A percentile compares a stretch with the other conserved stretches of the same genome.
Evolutionary conservation across 2,888 invertebrate genomes (phyloP).

Genomic region (Hydrotaea cyrtoneurina): DNA sequence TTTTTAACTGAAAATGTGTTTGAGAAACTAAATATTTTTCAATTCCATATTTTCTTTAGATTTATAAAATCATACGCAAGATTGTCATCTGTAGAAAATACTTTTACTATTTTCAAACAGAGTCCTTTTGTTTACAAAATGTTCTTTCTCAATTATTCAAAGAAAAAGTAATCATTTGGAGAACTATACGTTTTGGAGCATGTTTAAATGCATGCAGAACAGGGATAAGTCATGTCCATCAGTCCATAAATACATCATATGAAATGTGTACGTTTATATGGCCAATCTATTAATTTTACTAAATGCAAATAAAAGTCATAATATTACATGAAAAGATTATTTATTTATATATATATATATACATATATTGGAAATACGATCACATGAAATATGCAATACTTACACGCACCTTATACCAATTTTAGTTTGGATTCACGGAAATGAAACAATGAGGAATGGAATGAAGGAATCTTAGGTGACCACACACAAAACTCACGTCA

Average conservation of each 20-base stretch:
- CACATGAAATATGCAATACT: background rate
- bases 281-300: background rate
- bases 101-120: too few species aligned
- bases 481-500: background rate
- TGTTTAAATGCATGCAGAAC: too few species aligned
- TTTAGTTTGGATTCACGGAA: constrained; percentile 52
- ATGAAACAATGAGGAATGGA: background rate
- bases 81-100: too few species aligned
- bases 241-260: too few species aligned
- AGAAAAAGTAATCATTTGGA: too few species aligned
- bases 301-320: background rate
- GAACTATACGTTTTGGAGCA: too few species aligned
- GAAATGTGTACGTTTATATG: background rate
- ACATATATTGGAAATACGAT: background rate
- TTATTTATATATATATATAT: background rate
- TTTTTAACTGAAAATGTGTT: too few species aligned
- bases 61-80: too few species aligned
- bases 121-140: too few species aligned
- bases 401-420: constrained; percentile 37
- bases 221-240: background rate
- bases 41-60: too few species aligned
- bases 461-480: background rate
- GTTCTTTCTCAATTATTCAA: too few species aligned
- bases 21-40: too few species aligned
- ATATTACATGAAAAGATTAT: constrained; percentile 9